Evolutionary conservation across 2,797 vertebrate species (phyloP), one percentile per base, ranked within the genome.

Genomic region (Oceanodroma leucorhoa): DNA sequence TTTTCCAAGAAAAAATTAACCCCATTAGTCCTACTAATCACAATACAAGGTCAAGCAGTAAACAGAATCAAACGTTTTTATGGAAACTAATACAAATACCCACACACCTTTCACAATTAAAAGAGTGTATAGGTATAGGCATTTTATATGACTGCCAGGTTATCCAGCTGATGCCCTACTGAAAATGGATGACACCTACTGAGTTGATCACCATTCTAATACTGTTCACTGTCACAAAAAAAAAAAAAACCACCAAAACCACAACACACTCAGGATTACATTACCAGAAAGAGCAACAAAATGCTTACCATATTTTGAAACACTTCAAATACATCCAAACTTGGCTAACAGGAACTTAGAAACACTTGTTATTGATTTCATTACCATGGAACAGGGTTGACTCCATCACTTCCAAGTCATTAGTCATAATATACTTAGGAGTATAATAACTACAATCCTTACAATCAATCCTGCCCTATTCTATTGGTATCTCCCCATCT

Each of bases 361-460:
- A 60, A 58, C 40, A 60, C 11, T 60, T 11, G 3, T 36, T 53
- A n/a, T 8, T 53, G 6, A 21, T 67, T 71, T 77, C 5, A 32
- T 26, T 61, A 53, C 38, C 26, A 34, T 16, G 24, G 27, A 83
- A 73, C 14, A 64, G 19, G 29, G 36, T 11, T 72, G 70, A 64
- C 9, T 60, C n/a, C 27, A 51, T 62, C 20, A 24, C 66, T 67
- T 87, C 18, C 17, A 51, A 88, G n/a, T n/a, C 24, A 43, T 34
- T 24, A 51, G 7, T 1, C 7, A 6, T 17, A 76, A 57, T 4
- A 30, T 41, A 57, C 11, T 0, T 2, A 14, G 18, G 5, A 30
- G 6, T 0, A 1, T 6, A 30, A 23, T 2, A 71, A 51, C 17
- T 18, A 53, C 18, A 60, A 2, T 15, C 9, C 24, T 55, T 36